Base-by-base conservation (phyloP, 2,888 invertebrate genomes). In the Pteria penguin region DNA sequence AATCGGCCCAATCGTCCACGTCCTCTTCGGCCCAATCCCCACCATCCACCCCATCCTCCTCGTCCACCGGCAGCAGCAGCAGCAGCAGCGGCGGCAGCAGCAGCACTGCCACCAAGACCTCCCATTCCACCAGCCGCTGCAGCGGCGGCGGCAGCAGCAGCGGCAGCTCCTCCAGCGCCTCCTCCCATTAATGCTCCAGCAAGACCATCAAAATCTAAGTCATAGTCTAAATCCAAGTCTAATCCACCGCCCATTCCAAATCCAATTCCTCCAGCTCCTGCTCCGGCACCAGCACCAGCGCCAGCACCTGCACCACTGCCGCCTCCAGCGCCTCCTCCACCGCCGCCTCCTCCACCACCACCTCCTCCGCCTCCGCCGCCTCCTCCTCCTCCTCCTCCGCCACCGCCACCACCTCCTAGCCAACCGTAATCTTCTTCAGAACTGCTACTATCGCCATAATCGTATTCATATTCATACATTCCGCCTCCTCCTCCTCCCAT, bases 331-430 rank as follows among this genome's bases (percentile, higher is more conserved):
- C 62, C 62, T n/a, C 62, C 62, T n/a, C 62, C 62, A 33, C 29
- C 22, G 29, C 62, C 62, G 22, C 62, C 22, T n/a, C 62, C 62
- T 62, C n/a, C n/a, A n/a, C n/a, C n/a, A 36, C 45, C 45, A 36
- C 45, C 45, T 11, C 8, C 45, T 11, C 45, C 45, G 14, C 45
- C 45, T 36, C 45, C 45, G 45, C 8, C 45, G 45, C 45, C 45
- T 11, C 8, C 45, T 36, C 45, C 45, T 14, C 5, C 14, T 36
- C 8, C 45, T 36, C 45, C 45, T 14, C 5, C 14, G 5, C 45
- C 45, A 36, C 45, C 45, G 45, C 14, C 45, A 36, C 14, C 45
- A 36, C 14, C 45, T 14, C 45, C n/a, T n/a, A n/a, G n/a, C n/a
- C n/a, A n/a, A n/a, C n/a, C n/a, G n/a, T n/a, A 36, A 14, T 36